phyloP scores from a whole-genome alignment of 35 echinoderm and acorn worm genomes.

The Stichopus chloronotus region DNA sequence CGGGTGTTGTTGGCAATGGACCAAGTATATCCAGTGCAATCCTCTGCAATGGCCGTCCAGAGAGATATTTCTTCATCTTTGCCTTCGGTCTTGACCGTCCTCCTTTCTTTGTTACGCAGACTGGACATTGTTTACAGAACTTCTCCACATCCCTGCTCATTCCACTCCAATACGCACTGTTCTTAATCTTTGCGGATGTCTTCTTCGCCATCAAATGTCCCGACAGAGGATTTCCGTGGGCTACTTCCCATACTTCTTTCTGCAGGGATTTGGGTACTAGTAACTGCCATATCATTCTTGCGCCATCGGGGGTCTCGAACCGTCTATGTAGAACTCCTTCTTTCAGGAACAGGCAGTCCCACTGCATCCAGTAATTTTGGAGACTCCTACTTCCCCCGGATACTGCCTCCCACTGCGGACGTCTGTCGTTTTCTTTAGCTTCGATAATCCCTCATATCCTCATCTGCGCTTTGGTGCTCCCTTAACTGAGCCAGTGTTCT shows the following conservation, averaged over 20 bases:
- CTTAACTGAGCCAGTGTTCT: too few species aligned
- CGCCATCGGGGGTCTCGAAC: constrained; percentile 59
- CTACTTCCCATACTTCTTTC: constrained; percentile 10
- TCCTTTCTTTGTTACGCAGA: constrained; percentile 53
- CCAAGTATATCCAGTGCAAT: constrained; percentile 61
- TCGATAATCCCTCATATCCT: too few species aligned
- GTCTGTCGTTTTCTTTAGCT: not conserved
- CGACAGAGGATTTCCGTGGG: constrained; percentile 28
- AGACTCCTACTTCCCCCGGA: not conserved
- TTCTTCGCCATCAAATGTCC: constrained; percentile 66
- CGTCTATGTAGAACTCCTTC: constrained; percentile 47
- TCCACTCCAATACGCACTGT: constrained; percentile 56
- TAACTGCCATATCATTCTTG: not conserved
- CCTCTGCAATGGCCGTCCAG: constrained; percentile 34
- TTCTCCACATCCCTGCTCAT: constrained; percentile 34
- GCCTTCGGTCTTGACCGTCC: constrained; percentile 5
- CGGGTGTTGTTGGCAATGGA: constrained; percentile 9
- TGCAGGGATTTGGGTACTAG: constrained; percentile 50
- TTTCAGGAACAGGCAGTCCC: constrained; percentile 56
- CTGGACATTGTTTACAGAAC: constrained; percentile 31
- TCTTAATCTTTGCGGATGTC: constrained; percentile 20
- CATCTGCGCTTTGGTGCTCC: too few species aligned
- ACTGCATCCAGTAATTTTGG: constrained; percentile 67
- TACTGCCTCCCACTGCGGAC: not conserved
- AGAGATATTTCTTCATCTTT: constrained; percentile 3